phyloP scores from a whole-genome alignment of 2,113 vertebrate genomes.

The Myrmophylax atrothorax region DNA sequence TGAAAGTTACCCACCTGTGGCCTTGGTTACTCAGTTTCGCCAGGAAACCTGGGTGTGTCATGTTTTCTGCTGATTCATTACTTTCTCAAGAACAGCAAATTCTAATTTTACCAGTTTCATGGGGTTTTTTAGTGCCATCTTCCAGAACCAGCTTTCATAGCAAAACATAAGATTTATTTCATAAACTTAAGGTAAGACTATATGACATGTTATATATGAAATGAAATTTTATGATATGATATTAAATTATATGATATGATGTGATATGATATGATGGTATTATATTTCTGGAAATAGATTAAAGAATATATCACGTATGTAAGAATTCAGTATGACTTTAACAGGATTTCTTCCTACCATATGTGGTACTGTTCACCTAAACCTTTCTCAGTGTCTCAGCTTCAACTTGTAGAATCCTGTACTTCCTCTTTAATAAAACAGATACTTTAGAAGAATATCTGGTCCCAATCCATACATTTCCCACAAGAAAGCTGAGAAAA shows the following conservation, averaged over 20 bases:
- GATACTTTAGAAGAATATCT: neutral
- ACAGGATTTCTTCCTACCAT: neutral
- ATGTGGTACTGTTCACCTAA: neutral
- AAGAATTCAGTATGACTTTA: neutral
- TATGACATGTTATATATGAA: too few species aligned
- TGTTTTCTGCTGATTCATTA: neutral
- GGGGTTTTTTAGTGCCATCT: neutral
- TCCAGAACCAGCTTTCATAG: neutral
- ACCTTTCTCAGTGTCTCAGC: neutral
- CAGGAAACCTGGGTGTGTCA: neutral
- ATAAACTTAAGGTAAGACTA: neutral
- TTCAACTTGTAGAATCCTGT: neutral
- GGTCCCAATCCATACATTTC: accelerated
- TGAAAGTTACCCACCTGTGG: neutral
- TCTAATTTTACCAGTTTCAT: neutral
- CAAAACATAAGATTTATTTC: neutral
- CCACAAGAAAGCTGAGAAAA: neutral
- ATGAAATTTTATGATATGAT: too few species aligned
- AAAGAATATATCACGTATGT: neutral
- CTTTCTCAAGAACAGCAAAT: neutral
- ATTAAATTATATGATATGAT: too few species aligned
- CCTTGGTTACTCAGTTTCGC: neutral
- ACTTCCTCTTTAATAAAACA: neutral
- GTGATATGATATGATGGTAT: neutral
- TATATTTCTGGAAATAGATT: neutral